phyloP scores from a whole-genome alignment of 2,888 invertebrate species.

The Chymomyza procnemis region DNA sequence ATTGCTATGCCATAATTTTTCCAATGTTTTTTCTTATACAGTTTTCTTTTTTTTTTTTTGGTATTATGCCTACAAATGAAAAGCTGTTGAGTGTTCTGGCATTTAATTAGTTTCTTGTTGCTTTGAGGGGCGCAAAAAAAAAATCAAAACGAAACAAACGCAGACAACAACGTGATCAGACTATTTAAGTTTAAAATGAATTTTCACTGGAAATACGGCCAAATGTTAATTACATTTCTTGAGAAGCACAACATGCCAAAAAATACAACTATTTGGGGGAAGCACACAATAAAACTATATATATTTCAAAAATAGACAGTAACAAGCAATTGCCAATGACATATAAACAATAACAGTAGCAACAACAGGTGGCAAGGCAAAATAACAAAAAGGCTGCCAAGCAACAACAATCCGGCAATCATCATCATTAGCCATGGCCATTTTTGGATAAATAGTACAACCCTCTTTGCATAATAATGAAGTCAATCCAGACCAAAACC shows the following conservation, averaged over 20 bases:
- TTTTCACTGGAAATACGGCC: neutral
- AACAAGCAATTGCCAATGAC: conserved; percentile 61
- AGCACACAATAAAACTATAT: neutral
- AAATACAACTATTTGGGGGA: neutral
- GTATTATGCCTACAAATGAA: conserved; percentile 4
- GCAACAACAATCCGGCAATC: conserved; percentile 45
- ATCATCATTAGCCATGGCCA: conserved; percentile 76
- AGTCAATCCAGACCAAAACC: conserved; percentile 45
- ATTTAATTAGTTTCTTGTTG: conserved; percentile 9
- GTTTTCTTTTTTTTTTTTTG: neutral
- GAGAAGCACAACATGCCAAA: neutral
- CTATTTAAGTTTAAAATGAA: neutral
- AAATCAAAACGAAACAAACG: neutral
- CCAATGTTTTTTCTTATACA: neutral
- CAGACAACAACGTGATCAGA: neutral
- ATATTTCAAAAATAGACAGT: neutral
- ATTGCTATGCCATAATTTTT: neutral
- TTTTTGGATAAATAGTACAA: conserved; percentile 78
- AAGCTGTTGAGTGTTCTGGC: conserved; percentile 10
- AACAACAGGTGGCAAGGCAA: conserved; percentile 41
- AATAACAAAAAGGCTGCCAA: conserved; percentile 11
- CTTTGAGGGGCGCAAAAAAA: neutral
- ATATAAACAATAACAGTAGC: conserved; percentile 58
- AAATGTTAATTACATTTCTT: conserved; percentile 1
- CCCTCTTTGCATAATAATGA: conserved; percentile 79